phyloP scores from a whole-genome alignment of 2,888 invertebrate genomes.

The Lottia gigantea region DNA sequence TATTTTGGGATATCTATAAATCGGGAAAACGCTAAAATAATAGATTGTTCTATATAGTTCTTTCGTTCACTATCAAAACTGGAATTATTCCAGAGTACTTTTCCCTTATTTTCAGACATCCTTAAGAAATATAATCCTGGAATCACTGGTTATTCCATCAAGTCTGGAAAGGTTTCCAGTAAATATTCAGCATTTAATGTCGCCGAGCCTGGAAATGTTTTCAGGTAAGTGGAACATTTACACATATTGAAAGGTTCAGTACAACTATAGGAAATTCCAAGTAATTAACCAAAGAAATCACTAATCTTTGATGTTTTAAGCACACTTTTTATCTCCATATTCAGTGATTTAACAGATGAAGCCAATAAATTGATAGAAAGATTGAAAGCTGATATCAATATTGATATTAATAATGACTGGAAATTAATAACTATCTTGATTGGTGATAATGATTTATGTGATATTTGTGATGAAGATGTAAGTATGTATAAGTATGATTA shows the following conservation, averaged over 20 bases:
- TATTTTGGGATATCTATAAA: not conserved
- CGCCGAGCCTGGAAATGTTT: constrained; percentile 56
- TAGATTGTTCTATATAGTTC: no score
- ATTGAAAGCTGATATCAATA: constrained; percentile 42
- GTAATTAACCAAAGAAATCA: no score
- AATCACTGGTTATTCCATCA: constrained; percentile 54
- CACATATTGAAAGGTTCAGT: no score
- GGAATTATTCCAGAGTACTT: not conserved
- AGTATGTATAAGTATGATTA: not conserved
- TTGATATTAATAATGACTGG: constrained; percentile 62
- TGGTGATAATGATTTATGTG: constrained; percentile 64
- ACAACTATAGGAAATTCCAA: no score
- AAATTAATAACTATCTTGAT: constrained; percentile 63
- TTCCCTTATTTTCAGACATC: constrained; percentile 45
- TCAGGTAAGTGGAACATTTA: constrained; percentile 38
- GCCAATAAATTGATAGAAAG: constrained; percentile 43
- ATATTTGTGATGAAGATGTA: constrained; percentile 55
- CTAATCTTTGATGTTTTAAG: no score
- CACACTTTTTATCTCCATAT: not conserved
- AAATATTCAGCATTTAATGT: constrained; percentile 52
- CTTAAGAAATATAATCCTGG: constrained; percentile 57
- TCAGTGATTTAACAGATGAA: constrained; percentile 48
- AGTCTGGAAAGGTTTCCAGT: constrained; percentile 38
- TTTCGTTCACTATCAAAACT: not conserved
- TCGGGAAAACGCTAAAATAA: no score